Evolutionary conservation across 2,888 invertebrate species (phyloP).

Genomic region (Vanessa cardui): DNA sequence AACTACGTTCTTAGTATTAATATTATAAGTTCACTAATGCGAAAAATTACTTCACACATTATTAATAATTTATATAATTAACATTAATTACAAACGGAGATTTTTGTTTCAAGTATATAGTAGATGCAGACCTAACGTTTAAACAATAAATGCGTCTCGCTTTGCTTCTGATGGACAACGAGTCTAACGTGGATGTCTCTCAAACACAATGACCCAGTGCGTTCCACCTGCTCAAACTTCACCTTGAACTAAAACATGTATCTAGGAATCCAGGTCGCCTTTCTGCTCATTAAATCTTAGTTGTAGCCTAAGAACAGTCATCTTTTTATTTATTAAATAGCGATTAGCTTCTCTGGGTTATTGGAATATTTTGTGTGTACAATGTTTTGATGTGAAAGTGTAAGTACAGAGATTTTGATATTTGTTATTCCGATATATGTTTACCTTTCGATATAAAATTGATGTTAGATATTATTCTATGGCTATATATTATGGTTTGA

Average conservation of each 20-base stretch:
- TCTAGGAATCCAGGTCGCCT: conserved; percentile 21
- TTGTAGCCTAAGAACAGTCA: not conserved
- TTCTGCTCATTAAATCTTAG: conserved; percentile 16
- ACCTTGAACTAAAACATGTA: conserved; percentile 30
- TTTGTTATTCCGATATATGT: no score
- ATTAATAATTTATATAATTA: no score
- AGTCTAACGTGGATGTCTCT: not conserved
- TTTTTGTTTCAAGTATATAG: no score
- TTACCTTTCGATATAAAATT: no score
- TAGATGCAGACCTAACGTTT: not conserved
- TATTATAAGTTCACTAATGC: no score
- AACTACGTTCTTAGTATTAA: no score
- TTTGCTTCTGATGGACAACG: not conserved
- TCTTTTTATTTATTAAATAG: not conserved
- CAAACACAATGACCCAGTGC: not conserved
- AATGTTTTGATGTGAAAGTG: no score
- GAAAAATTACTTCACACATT: no score
- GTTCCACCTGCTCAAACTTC: conserved; percentile 12
- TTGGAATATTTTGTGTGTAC: no score
- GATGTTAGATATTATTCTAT: no score
- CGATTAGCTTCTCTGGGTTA: no score
- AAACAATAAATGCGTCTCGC: not conserved
- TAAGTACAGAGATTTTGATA: no score
- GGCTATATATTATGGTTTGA: not conserved
- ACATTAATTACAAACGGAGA: not conserved